Evolutionary conservation across 2,113 vertebrate species (phyloP).

Genomic region (Mungos mungo): DNA sequence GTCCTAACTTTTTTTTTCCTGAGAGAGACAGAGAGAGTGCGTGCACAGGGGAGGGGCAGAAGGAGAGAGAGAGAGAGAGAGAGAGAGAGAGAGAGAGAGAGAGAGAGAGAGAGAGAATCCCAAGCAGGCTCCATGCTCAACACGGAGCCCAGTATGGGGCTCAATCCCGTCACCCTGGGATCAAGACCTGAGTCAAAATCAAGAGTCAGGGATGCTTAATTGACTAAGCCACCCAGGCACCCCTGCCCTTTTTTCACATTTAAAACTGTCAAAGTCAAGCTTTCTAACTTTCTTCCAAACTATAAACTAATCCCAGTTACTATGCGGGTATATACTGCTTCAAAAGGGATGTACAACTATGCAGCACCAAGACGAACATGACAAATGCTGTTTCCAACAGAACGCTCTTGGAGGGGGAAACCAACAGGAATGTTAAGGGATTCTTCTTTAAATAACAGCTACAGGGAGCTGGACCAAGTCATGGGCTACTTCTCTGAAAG

Average conservation of each 20-base stretch:
- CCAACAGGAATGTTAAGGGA: background rate
- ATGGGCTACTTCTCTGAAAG: background rate
- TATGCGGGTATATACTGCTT: background rate
- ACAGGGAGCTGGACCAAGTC: background rate
- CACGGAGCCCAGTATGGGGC: no score
- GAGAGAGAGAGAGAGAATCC: no score
- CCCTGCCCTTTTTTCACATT: background rate
- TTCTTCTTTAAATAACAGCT: background rate
- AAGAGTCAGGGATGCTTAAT: no score
- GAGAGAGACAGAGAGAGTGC: no score
- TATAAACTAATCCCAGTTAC: constrained; percentile 1
- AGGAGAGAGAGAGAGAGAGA: no score
- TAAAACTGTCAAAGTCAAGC: background rate
- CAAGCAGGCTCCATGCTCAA: background rate
- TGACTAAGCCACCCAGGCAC: no score
- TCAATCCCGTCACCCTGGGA: no score
- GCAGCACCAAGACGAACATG: background rate
- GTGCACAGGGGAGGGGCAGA: no score
- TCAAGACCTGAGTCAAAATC: no score
- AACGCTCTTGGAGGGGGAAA: background rate
- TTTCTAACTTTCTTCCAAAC: constrained; percentile 10
- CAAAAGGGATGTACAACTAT: background rate
- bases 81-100: no score
- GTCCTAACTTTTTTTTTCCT: background rate
- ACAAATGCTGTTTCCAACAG: background rate